Base-by-base conservation (phyloP, 2,797 vertebrate genomes). In the Periophthalmus magnuspinnatus region DNA sequence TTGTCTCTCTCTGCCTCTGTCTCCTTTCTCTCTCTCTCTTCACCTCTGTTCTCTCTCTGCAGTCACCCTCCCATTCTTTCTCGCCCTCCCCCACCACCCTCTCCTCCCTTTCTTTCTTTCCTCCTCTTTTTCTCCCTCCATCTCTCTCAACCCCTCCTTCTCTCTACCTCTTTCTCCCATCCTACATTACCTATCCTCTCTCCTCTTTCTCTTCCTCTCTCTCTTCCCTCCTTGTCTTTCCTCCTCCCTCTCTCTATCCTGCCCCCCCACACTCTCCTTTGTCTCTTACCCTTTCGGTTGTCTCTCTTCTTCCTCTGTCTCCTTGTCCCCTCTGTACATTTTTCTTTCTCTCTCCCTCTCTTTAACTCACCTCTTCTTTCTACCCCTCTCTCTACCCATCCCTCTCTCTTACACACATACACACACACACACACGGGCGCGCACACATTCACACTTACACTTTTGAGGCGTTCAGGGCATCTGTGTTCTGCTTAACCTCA, bases 261-360 rank as follows among this genome's bases (percentile, higher is more conserved):
- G 7, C 1, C 52, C 32, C 6, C 10, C 3, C 96, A 98, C 98
- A 96, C 98, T 95, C 88, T 87, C 94, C 56, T 58, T 11, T 17
- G 3, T 14, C 13, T 32, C 13, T 98, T 98, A 70, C 75, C 41
- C 79, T 19, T 28, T 28, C 28, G n/a, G n/a, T n/a, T n/a, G n/a
- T n/a, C n/a, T 28, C 28, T 28, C 88, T 87, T 94, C 56, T 58
- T 11, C 13, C 11, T 14, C 24, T 21, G 16, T 14, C 56, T 17
- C 13, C 28, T 28, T 28, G 28, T 28, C 28, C 28, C 28, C 28
- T 28, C 28, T 3, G 28, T 5, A 1, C 11, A 0, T 16, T 14
- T 16, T 16, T 16, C 45, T 16, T 11, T 16, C 45, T 47, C 13
- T 3, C 5, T 4, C 45, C 5, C 14, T 47, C 45, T 47, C 45